phyloP scores from a whole-genome alignment of 2,888 invertebrate genomes.

The Perizoma affinitatum region DNA sequence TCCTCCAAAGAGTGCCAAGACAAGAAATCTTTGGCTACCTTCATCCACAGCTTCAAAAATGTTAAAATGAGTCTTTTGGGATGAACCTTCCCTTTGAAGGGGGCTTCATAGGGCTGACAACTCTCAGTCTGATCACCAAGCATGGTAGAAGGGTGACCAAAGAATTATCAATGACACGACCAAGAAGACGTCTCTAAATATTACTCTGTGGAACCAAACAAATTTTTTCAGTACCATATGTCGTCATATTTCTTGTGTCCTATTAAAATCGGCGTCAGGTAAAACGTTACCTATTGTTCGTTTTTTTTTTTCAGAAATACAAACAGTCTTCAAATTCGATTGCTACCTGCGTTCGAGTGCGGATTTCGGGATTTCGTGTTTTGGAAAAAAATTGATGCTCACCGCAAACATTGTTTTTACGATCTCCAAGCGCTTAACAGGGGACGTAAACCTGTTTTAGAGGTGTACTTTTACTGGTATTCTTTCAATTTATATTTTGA shows the following conservation, averaged over 20 bases:
- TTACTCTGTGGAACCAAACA: constrained; percentile 7
- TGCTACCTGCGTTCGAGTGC: constrained; percentile 79
- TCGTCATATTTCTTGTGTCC: constrained; percentile 79
- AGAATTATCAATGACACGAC: too few relatives aligned
- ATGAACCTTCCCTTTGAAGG: too few relatives aligned
- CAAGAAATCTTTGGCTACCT: too few relatives aligned
- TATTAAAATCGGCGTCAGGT: constrained; percentile 81
- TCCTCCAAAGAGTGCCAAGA: too few relatives aligned
- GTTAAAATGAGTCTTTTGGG: too few relatives aligned
- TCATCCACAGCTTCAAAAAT: too few relatives aligned
- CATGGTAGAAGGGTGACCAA: too few relatives aligned
- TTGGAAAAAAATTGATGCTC: constrained; percentile 73
- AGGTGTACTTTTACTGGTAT: too few relatives aligned
- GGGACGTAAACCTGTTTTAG: constrained; percentile 47
- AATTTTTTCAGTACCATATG: constrained; percentile 62
- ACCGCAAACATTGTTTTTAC: constrained; percentile 83
- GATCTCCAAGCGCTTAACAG: constrained; percentile 55
- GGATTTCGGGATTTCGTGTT: constrained; percentile 76
- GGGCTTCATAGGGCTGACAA: too few relatives aligned
- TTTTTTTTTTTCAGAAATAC: constrained; percentile 76
- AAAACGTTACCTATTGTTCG: constrained; percentile 72
- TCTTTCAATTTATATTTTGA: neutral
- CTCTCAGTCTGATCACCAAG: too few relatives aligned
- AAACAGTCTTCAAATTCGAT: constrained; percentile 76
- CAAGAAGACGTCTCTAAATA: neutral